phyloP scores from a whole-genome alignment of 2,888 invertebrate species.

The Barypeithes pellucidus region DNA sequence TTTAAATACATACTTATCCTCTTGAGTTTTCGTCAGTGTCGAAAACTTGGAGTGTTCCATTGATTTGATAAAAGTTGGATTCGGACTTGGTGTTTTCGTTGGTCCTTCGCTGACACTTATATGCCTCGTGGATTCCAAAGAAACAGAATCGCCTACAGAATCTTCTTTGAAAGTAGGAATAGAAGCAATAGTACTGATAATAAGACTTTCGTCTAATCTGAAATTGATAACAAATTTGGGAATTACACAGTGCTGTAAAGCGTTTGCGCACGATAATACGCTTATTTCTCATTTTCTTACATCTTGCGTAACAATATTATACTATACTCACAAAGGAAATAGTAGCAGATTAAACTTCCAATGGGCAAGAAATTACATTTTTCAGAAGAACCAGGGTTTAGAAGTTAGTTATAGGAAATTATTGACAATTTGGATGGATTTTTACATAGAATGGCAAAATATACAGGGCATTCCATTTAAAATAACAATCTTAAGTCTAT shows the following conservation, averaged over 20 bases:
- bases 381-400: too few species aligned
- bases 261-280: too few species aligned
- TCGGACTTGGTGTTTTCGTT: conserved; percentile 61
- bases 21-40: conserved; percentile 64
- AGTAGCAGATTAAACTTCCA: too few species aligned
- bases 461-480: background rate
- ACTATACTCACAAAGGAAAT: too few species aligned
- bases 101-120: conserved; percentile 62
- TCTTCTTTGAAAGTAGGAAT: conserved; percentile 55
- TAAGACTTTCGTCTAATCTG: conserved; percentile 77
- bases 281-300: too few species aligned
- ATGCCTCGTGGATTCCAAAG: conserved; percentile 64
- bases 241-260: too few species aligned
- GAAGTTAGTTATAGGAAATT: too few species aligned
- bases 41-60: conserved; percentile 70
- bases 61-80: conserved; percentile 68
- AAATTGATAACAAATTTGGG: conserved; percentile 9
- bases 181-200: conserved; percentile 64
- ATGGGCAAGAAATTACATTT: too few species aligned
- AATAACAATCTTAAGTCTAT: background rate
- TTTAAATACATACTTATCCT: conserved; percentile 42
- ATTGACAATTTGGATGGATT: too few species aligned
- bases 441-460: too few species aligned
- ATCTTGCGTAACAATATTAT: too few species aligned
- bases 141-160: conserved; percentile 56